Conservation (phyloP, 53 echinoderm and acorn worm species). For the Paracentrotus lividus region DNA sequence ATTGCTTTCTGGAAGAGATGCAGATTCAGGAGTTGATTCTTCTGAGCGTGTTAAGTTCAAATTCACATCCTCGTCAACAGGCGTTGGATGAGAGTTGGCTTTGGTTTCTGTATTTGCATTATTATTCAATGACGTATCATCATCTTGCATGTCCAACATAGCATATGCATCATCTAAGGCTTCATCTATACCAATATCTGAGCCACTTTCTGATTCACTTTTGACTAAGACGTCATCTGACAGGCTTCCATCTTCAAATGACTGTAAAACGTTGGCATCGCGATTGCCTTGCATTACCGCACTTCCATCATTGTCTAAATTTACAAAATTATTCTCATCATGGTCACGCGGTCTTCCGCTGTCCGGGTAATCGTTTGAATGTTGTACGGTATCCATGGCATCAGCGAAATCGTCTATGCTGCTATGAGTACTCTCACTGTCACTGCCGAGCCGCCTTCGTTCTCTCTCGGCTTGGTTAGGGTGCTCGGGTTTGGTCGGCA, state of each 20-base stretch:
- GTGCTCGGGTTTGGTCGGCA: neutral
- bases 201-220: neutral
- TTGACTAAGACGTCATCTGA: neutral
- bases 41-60: neutral
- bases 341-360: neutral
- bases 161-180: slow-evolving; percentile 26
- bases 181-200: slow-evolving; percentile 24
- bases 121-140: neutral
- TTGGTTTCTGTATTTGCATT: neutral
- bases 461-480: neutral
- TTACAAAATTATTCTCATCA: neutral
- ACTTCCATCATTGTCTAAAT: slow-evolving; percentile 9
- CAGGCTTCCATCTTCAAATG: neutral
- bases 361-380: neutral
- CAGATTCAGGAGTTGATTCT: neutral
- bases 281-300: neutral
- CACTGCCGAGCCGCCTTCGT: neutral
- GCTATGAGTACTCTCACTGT: slow-evolving; percentile 51
- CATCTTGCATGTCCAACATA: neutral
- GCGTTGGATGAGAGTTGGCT: neutral
- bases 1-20: neutral
- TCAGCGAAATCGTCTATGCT: slow-evolving; percentile 56
- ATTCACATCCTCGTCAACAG: neutral
- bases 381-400: slow-evolving; percentile 38
- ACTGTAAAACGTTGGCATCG: neutral